Conservation (phyloP, 2,888 invertebrate species). For the Agrilus biguttatus region DNA sequence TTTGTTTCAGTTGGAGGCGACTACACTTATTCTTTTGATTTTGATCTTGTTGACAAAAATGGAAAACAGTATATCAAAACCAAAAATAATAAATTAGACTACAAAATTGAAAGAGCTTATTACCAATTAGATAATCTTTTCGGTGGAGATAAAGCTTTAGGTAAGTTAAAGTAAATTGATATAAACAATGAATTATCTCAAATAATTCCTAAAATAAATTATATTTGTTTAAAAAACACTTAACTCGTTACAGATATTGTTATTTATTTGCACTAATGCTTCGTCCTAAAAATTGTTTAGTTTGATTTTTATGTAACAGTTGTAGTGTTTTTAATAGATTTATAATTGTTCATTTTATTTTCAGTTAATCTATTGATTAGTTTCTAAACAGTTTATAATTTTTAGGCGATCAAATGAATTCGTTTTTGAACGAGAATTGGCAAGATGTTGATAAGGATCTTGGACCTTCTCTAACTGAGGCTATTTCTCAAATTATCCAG, state of each 20-base stretch:
- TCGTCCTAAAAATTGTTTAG: conserved; percentile 3
- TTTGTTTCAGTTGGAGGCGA: conserved; percentile 12
- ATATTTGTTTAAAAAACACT: no score
- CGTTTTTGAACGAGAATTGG: conserved; percentile 31
- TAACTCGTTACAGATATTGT: no score
- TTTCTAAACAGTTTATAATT: conserved; percentile 1
- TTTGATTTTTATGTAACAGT: no score
- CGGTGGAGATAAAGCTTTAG: conserved; percentile 12
- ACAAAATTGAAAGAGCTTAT: conserved; percentile 11
- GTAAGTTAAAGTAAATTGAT: conserved; percentile 6
- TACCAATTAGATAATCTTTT: conserved; percentile 16
- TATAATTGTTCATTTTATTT: no score
- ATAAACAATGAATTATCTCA: no score
- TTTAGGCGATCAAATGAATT: conserved; percentile 26
- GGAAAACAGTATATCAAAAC: conserved; percentile 16
- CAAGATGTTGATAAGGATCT: conserved; percentile 25
- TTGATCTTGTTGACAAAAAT: conserved; percentile 13
- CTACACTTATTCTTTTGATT: conserved; percentile 17
- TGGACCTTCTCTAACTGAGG: conserved; percentile 22
- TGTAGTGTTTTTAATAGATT: no score
- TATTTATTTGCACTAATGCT: conserved; percentile 6
- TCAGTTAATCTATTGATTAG: not conserved
- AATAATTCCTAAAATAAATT: no score
- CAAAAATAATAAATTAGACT: conserved; percentile 8
- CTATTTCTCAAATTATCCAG: conserved; percentile 15